Evolutionary conservation across 2,113 vertebrate genomes (phyloP).

Genomic region (Perca flavescens): DNA sequence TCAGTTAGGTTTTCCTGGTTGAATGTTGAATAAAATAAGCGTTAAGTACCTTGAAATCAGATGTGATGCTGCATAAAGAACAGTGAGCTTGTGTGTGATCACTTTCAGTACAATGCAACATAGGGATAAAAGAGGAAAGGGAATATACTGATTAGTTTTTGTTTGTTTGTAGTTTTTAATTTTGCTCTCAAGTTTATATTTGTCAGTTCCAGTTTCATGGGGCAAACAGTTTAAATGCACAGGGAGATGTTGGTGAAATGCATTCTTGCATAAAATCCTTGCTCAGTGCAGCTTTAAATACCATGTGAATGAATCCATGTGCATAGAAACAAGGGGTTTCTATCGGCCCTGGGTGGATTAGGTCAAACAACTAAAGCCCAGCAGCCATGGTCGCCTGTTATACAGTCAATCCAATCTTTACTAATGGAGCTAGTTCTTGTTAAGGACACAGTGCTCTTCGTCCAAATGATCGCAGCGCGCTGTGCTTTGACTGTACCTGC

Average conservation of each 20-base stretch:
- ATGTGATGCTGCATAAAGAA: background rate
- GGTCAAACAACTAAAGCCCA: constrained; percentile 18
- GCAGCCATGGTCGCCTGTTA: background rate
- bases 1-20: background rate
- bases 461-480: constrained; percentile 21
- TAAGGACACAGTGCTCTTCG: constrained; percentile 24
- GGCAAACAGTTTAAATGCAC: constrained; percentile 3
- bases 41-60: background rate
- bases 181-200: background rate
- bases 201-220: background rate
- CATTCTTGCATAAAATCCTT: background rate
- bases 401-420: constrained; percentile 22
- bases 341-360: background rate
- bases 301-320: background rate
- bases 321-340: background rate
- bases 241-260: background rate
- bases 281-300: background rate
- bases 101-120: background rate
- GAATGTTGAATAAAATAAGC: background rate
- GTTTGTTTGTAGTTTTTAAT: background rate
- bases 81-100: background rate
- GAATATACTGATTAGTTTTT: background rate
- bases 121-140: background rate
- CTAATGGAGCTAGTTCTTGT: constrained; percentile 37
- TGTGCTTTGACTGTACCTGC: constrained; percentile 16